Percentiles rank a stretch among this genome's conserved stretches.
Conservation (phyloP, 2,888 invertebrate genomes). For the Trisateles emortualis region DNA sequence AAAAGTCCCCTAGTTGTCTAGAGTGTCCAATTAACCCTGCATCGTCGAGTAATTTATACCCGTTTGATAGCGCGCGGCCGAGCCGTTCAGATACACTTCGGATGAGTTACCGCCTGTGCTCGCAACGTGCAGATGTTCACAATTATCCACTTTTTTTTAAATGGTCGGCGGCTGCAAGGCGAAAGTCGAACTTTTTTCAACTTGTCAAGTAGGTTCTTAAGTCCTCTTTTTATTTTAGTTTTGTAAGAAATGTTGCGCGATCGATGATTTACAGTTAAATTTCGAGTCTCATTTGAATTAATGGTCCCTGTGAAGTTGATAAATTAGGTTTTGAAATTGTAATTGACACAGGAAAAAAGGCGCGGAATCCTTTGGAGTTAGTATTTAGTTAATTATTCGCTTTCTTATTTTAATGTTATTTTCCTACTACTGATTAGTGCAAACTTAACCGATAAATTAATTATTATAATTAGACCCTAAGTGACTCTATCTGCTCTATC, state of each 20-base stretch:
- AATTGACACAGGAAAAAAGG: too few species aligned
- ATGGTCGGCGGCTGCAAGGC: conserved; percentile 51
- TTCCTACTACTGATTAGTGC: too few species aligned
- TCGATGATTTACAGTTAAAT: conserved; percentile 13
- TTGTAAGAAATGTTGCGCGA: conserved; percentile 14
- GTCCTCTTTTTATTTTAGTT: conserved; percentile 23
- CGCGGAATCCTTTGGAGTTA: too few species aligned
- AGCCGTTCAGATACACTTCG: conserved; percentile 28
- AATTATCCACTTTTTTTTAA: conserved; percentile 65
- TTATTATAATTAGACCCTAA: too few species aligned
- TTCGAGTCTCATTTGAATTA: neutral
- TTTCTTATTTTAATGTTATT: too few species aligned
- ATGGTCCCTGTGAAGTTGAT: neutral
- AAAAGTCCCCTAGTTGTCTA: conserved; percentile 16
- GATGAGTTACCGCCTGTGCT: conserved; percentile 57
- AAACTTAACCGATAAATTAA: too few species aligned
- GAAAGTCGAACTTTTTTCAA: conserved; percentile 54
- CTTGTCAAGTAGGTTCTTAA: conserved; percentile 44
- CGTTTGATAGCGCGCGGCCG: conserved; percentile 49
- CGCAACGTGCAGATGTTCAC: conserved; percentile 73
- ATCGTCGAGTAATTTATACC: conserved; percentile 59
- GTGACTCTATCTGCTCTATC: too few species aligned
- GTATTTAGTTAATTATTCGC: too few species aligned
- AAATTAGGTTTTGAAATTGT: neutral
- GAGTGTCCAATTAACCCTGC: conserved; percentile 42